phyloP scores from a whole-genome alignment of 2,888 invertebrate species.

The Adelphocoris suturalis region DNA sequence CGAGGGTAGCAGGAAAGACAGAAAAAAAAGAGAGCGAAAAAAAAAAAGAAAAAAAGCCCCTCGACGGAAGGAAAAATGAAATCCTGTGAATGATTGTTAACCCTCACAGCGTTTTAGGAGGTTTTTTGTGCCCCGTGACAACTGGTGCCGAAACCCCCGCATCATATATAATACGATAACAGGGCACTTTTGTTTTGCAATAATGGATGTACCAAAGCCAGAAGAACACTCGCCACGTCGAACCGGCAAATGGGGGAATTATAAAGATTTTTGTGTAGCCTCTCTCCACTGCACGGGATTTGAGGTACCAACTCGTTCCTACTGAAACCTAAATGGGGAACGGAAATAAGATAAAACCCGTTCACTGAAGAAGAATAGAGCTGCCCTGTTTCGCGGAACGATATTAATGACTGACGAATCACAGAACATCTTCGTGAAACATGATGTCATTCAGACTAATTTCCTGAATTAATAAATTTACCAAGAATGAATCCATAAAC shows the following conservation, averaged over 20 bases:
- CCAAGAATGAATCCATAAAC: too few relatives aligned
- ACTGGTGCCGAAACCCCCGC: slow-evolving; percentile 22
- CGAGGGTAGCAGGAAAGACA: not conserved
- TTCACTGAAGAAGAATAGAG: not conserved
- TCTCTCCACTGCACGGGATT: not conserved
- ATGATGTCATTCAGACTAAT: too few relatives aligned
- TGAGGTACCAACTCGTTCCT: not conserved
- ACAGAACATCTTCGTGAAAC: too few relatives aligned
- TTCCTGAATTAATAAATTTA: too few relatives aligned
- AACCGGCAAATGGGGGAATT: slow-evolving; percentile 19
- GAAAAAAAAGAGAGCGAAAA: not conserved
- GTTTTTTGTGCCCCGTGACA: slow-evolving; percentile 16
- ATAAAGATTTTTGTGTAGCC: not conserved
- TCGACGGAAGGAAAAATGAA: slow-evolving; percentile 25
- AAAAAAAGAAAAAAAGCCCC: not conserved
- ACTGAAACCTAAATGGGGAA: not conserved
- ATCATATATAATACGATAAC: slow-evolving; percentile 25
- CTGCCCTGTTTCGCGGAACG: too few relatives aligned
- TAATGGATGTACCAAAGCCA: slow-evolving; percentile 19
- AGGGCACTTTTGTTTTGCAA: slow-evolving; percentile 13
- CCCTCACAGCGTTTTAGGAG: slow-evolving; percentile 25
- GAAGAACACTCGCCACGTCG: slow-evolving; percentile 17
- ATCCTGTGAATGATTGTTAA: slow-evolving; percentile 25
- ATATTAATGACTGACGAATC: too few relatives aligned
- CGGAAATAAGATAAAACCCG: not conserved